Evolutionary conservation across 1,140 invertebrate genomes (phyloP), one percentile per base, ranked within the genome.

Genomic region (Lysiphlebus fabarum): DNA sequence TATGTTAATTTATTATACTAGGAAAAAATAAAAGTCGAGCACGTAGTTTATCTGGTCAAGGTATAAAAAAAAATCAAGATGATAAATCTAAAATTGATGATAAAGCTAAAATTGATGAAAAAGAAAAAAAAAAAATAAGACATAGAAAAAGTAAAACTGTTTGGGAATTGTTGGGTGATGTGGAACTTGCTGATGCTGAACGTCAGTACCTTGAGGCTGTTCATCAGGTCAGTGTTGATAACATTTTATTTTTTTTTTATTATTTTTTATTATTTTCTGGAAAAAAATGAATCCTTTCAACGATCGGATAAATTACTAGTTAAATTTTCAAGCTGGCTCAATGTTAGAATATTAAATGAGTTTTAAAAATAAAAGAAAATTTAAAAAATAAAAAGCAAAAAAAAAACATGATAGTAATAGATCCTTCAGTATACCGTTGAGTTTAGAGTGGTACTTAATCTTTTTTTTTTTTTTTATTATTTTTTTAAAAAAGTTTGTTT

Each of bases 191-290:
- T 0, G 62, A 65, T 1, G 62, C 44, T 10, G 69, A 74, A 44
- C 36, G 42, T 33, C 47, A 62, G 0, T 76, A 71, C 59, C 69
- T 67, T 47, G 60, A 65, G 8, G 50, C 59, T 7, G 12, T 74
- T 37, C 48, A 66, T 14, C 66, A 59, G 67, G 71, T 75, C 12
- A 26, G 17, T 26, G 17, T 4, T 4, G 17, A 26, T 26, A 26
- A 26, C 17, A 26, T 2, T n/a, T n/a, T 2, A 26, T 26, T 26
- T 26, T 26, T 26, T 26, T 26, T 2, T 26, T 26, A 26, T 26
- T 1, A 26, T 26, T 26, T 26, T 26, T 17, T 26, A 2, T 26
- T 26, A n/a, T n/a, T 4, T 26, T 26, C 1, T 26, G 17, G 17
- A 1, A 26, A 26, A 26, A 26, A 17, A 26, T 26, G 17, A 26